Percentiles rank a stretch among this genome's conserved stretches.
Conservation (phyloP, 1,140 invertebrate genomes). For the Octopus sinensis region DNA sequence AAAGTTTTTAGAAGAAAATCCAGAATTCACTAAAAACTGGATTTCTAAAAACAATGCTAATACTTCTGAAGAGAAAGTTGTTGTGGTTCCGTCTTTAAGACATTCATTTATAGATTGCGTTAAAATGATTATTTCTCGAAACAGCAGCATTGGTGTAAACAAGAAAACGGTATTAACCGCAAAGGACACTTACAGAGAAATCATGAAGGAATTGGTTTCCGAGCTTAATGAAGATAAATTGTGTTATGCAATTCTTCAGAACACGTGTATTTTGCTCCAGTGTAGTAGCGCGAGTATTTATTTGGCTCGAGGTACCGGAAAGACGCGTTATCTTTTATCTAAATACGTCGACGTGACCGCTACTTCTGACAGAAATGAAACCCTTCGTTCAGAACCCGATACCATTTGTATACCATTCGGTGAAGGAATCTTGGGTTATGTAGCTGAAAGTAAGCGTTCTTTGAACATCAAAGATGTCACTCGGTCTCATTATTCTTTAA, state of each 20-base stretch:
- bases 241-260: constrained; percentile 94
- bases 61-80: too few relatives aligned
- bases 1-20: too few relatives aligned
- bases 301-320: constrained; percentile 71
- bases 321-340: constrained; percentile 72
- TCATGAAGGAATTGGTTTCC: constrained; percentile 95
- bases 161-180: neutral
- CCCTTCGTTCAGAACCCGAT: constrained; percentile 54
- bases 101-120: neutral
- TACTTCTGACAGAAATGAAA: constrained; percentile 72
- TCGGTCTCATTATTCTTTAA: constrained; percentile 74
- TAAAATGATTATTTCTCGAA: neutral
- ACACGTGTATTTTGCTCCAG: constrained; percentile 85
- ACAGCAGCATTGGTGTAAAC: neutral
- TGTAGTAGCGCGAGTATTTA: constrained; percentile 92
- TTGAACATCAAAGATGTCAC: constrained; percentile 92
- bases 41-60: too few relatives aligned
- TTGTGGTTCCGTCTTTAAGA: too few relatives aligned
- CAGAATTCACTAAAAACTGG: too few relatives aligned
- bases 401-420: constrained; percentile 65
- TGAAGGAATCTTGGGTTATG: constrained; percentile 85
- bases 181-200: constrained; percentile 88
- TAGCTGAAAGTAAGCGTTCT: constrained; percentile 84
- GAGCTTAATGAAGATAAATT: constrained; percentile 88
- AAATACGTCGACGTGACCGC: constrained; percentile 86